These are phyloP conservation scores for Drosophila pseudotakahashii DNA, from an alignment of 2,888 invertebrate species.

Conservation along the genomic window DNA sequence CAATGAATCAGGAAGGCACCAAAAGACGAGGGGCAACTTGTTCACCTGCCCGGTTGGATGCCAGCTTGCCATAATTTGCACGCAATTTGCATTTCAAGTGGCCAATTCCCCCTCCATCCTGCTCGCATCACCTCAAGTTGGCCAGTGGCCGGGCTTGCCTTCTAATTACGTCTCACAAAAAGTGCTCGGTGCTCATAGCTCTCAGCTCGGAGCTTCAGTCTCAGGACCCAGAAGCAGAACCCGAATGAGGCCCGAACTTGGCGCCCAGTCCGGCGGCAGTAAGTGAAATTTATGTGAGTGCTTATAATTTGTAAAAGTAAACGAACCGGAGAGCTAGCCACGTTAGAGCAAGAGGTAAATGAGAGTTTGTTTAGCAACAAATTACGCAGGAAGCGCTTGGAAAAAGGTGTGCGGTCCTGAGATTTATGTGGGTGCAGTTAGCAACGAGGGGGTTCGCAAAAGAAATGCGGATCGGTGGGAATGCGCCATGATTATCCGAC, in stretches of 20 bases:
- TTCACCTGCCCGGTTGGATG: constrained; percentile 64
- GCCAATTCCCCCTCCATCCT: constrained; percentile 56
- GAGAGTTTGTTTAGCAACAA: constrained; percentile 52
- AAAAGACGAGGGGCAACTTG: constrained; percentile 41
- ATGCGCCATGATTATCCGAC: constrained; percentile 14
- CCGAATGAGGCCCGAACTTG: constrained; percentile 27
- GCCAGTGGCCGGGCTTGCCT: constrained; percentile 56
- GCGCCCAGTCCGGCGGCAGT: constrained; percentile 53
- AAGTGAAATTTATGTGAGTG: constrained; percentile 75
- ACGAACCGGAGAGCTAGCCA: constrained; percentile 24
- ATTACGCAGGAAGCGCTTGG: constrained; percentile 45
- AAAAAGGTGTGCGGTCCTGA: constrained; percentile 36
- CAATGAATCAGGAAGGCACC: constrained; percentile 44
- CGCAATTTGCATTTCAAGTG: constrained; percentile 90
- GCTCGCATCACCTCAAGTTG: constrained; percentile 54
- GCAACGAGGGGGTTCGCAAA: neutral
- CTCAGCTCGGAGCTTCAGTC: constrained; percentile 24
- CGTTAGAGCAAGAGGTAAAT: constrained; percentile 8
- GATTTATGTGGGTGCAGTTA: constrained; percentile 51
- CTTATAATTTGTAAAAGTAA: constrained; percentile 69
- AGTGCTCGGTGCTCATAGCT: constrained; percentile 59
- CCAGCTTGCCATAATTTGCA: constrained; percentile 85
- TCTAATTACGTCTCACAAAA: constrained; percentile 72
- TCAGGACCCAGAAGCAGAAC: constrained; percentile 1
- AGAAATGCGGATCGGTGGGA: neutral